These are phyloP conservation scores for Luperina nickerlii DNA, from an alignment of 2,888 invertebrate genomes.

Conservation along the genomic window DNA sequence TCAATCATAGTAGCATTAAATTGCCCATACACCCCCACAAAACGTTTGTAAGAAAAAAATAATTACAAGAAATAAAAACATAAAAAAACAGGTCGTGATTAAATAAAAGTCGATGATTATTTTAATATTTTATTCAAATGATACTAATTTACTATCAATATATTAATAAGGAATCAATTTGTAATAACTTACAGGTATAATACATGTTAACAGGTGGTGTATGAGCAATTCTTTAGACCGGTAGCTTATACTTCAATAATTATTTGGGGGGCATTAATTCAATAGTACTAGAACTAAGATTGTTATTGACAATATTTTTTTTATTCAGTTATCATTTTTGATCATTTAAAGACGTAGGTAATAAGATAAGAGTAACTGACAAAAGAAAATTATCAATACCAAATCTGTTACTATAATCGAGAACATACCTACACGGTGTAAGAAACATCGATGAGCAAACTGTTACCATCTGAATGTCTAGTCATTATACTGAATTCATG, in stretches of 20 bases:
- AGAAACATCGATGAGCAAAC: background rate
- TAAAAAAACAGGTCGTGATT: conserved; percentile 83
- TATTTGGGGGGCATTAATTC: conserved; percentile 33
- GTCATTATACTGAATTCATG: background rate
- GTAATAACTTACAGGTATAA: conserved; percentile 77
- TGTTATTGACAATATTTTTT: conserved; percentile 36
- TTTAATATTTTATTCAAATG: conserved; percentile 86
- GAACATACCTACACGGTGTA: conserved; percentile 7
- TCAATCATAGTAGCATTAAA: conserved; percentile 66
- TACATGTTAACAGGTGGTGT: conserved; percentile 87
- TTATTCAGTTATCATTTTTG: conserved; percentile 3
- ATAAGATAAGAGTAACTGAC: conserved; percentile 17
- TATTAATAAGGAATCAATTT: conserved; percentile 72
- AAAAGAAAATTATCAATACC: conserved; percentile 36
- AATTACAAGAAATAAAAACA: conserved; percentile 80
- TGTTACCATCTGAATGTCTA: background rate
- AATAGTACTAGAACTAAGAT: conserved; percentile 32
- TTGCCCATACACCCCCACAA: conserved; percentile 91
- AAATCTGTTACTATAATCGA: conserved; percentile 30
- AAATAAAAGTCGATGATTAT: conserved; percentile 87
- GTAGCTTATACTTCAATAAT: conserved; percentile 59
- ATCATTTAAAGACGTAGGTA: background rate
- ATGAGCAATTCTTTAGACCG: conserved; percentile 86
- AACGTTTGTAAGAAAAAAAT: conserved; percentile 82
- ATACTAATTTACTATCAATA: conserved; percentile 83